Base-by-base conservation (phyloP, 1,140 invertebrate genomes). In the Papilio helenus region DNA sequence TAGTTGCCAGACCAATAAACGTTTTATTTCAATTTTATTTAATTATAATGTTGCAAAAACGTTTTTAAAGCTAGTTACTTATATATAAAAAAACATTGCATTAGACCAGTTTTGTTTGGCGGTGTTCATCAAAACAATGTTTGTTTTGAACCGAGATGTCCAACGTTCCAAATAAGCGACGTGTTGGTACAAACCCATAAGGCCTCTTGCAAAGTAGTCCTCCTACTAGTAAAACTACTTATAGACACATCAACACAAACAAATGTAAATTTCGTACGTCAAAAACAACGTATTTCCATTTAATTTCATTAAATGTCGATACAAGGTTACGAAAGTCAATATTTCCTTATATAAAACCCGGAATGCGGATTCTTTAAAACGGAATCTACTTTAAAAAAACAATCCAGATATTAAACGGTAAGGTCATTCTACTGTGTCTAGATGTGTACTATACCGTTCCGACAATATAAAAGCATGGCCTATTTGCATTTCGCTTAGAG, bases 361-460 rank as follows among this genome's bases (percentile, higher is more conserved):
- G 61, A 68, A 68, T 68, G 61, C 61, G 61, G 61, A 68, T 68
- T 68, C 61, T 68, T 68, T 68, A 68, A 34, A 68, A 68, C 61
- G 26, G 61, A 68, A 68, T 68, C 5, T 29, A 65, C 61, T 34
- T 26, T 29, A 12, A 68, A 29, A 61, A 65, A 26, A 68, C 23
- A 68, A 29, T 34, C 61, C 61, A 68, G 61, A 26, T 14, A 29
- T 16, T 18, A 68, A 12, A 68, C 26, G 61, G 61, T 68, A 68
- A 68, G 61, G 61, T 68, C 61, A 68, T 68, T 65, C 61, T 65
- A 34, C 26, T 8, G 12, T 29, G 61, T 68, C 23, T 68, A 16
- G 8, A 9, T 58, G 12, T 26, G 20, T 26, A 61, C 4, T 26
- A 29, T 68, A 68, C 16, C 18, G 5, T 29, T 29, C 20, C 23